These are phyloP conservation scores for Telmatherina bonti DNA, from an alignment of 2,797 vertebrate species.

Conservation along the genomic window DNA sequence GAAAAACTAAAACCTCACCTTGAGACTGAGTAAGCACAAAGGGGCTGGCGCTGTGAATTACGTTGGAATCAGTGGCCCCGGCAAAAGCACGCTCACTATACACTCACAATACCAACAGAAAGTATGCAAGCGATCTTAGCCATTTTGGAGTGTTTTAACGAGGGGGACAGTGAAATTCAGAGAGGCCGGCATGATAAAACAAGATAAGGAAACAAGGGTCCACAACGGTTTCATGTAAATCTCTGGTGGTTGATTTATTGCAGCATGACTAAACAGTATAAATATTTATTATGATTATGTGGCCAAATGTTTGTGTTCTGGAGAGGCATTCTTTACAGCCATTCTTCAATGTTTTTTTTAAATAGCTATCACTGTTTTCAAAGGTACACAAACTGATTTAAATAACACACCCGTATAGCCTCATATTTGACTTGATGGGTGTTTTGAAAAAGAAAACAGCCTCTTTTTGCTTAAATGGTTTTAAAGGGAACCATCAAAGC, in stretches of 20 bases:
- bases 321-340: conserved; percentile 34
- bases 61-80: conserved; percentile 64
- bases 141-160: conserved; percentile 45
- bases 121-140: conserved; percentile 75
- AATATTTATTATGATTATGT: conserved; percentile 38
- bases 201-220: conserved; percentile 11
- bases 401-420: conserved; percentile 49
- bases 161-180: conserved; percentile 7
- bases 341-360: conserved; percentile 28
- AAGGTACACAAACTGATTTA: conserved; percentile 35
- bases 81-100: conserved; percentile 56
- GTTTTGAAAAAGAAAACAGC: conserved; percentile 33
- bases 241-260: conserved; percentile 21
- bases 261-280: conserved; percentile 24
- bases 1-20: conserved; percentile 66
- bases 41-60: conserved; percentile 65
- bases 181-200: conserved; percentile 10
- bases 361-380: conserved; percentile 47
- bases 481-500: conserved; percentile 54
- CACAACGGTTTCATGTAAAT: conserved; percentile 21
- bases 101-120: conserved; percentile 46
- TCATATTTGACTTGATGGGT: conserved; percentile 42
- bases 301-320: conserved; percentile 46
- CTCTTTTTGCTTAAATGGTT: conserved; percentile 60
- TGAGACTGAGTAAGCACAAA: conserved; percentile 72